A percentile compares a stretch with the other conserved stretches of the same genome.
Evolutionary conservation across 2,888 invertebrate genomes (phyloP).

Genomic region (Dynastes grantii): DNA sequence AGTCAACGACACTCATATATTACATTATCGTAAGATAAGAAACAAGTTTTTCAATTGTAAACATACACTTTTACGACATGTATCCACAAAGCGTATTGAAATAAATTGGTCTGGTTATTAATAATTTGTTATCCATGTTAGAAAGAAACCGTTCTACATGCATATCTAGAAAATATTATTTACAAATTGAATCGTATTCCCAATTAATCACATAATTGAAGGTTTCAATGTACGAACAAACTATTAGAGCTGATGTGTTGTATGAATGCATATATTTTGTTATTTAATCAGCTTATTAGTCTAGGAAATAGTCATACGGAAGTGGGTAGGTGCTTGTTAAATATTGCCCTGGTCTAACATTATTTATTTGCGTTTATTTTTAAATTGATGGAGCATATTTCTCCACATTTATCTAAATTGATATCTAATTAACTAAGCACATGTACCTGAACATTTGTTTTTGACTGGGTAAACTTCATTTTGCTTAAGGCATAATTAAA

Average conservation of each 20-base stretch:
- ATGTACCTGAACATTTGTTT: no score
- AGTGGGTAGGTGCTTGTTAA: no score
- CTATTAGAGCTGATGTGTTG: background rate
- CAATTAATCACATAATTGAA: slow-evolving; percentile 7
- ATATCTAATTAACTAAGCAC: no score
- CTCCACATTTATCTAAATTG: no score
- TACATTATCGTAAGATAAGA: slow-evolving; percentile 35
- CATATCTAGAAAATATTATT: background rate
- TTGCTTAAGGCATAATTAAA: no score
- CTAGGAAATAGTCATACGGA: no score
- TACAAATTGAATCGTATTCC: slow-evolving; percentile 7
- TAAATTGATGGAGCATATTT: no score
- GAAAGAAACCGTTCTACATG: slow-evolving; percentile 7
- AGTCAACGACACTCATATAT: slow-evolving; percentile 39
- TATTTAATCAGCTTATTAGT: no score
- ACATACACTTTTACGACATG: slow-evolving; percentile 15
- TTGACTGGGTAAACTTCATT: no score
- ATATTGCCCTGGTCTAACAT: no score
- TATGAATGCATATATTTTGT: background rate
- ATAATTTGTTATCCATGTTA: background rate
- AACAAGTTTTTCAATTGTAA: slow-evolving; percentile 13
- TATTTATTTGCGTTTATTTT: no score
- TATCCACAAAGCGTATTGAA: background rate
- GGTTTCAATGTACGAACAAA: slow-evolving; percentile 2
- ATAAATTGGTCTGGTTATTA: slow-evolving; percentile 11